Base-by-base conservation (phyloP, 2,113 vertebrate species). In the Amphiprion ocellaris region DNA sequence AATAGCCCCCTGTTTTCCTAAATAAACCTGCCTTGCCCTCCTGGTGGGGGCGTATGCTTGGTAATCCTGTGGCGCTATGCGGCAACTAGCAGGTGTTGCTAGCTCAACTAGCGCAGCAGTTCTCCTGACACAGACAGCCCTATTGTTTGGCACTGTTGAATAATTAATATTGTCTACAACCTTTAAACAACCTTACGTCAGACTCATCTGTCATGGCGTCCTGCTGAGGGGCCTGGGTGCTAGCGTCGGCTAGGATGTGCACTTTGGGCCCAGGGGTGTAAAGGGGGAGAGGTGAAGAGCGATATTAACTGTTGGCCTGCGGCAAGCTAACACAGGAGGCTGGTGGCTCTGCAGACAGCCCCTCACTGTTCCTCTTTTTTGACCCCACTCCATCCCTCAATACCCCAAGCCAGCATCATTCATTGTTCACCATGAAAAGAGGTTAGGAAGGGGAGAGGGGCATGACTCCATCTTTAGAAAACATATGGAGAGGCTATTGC, bases 181-280 rank as follows among this genome's bases (percentile, higher is more conserved):
- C 92, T 94, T 94, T 94, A 92, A 93, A 94, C 93, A 94, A 93
- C 90, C 94, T 87, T 85, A 88, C 73, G 62, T 90, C 88, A 87
- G 86, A 87, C 89, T 93, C 94, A 93, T 93, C 90, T 86, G 90
- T 94, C 92, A 94, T 81, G 85, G 85, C 81, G 55, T 69, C 86
- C 87, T 78, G 56, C 78, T 83, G 79, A 78, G 90, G 81, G 61
- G 74, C 68, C 76, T 26, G 52, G 84, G 81, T 73, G 69, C 86
- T 77, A 63, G 84, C 80, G 56, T 78, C 62, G 33, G 81, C 86
- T 71, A 66, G 46, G 83, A 87, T 87, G 84, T 76, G 75, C 53
- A 71, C 80, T 82, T 72, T 65, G 81, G 78, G 86, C 72, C 47
- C 80, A 81, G 70, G 81, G 77, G 81, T 87, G 75, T 64, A 49